These are phyloP conservation scores for Equus quagga DNA, from an alignment of 2,113 vertebrate genomes.

Conservation along the genomic window DNA sequence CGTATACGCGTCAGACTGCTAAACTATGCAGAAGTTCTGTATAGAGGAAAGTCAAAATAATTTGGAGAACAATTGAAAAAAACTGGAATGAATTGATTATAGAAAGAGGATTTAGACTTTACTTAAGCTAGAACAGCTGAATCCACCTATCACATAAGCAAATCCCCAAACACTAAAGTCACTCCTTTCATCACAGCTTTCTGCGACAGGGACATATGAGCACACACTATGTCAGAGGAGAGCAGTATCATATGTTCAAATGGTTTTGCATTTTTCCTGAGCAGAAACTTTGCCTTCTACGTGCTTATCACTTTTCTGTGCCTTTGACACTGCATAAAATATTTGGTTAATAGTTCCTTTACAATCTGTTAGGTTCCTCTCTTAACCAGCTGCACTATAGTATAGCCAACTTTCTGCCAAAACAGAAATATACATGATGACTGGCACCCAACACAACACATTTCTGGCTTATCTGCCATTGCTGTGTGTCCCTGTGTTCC, in stretches of 20 bases:
- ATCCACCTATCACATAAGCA: neutral
- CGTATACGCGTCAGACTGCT: neutral
- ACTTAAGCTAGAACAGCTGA: neutral
- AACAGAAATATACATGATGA: neutral
- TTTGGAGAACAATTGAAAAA: neutral
- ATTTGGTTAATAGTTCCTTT: slow-evolving; percentile 63
- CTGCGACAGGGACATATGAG: neutral
- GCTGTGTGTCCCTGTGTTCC: neutral
- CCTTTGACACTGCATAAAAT: slow-evolving; percentile 74
- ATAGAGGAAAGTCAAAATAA: neutral
- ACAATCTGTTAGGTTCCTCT: slow-evolving; percentile 63
- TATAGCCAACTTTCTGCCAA: slow-evolving; percentile 52
- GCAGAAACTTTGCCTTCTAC: slow-evolving; percentile 36
- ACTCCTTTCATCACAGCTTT: neutral
- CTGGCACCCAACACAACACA: neutral
- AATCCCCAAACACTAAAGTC: neutral
- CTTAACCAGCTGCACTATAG: slow-evolving; percentile 13
- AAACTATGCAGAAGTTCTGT: neutral
- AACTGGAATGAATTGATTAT: neutral
- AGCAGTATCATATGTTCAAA: slow-evolving; percentile 41
- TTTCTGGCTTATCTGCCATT: neutral
- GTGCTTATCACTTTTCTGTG: slow-evolving; percentile 14
- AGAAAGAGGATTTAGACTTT: neutral
- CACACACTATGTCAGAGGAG: slow-evolving; percentile 12
- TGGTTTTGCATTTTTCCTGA: slow-evolving; percentile 64